Conservation (phyloP, 2,797 vertebrate species). For the Pantherophis vulpinus region DNA sequence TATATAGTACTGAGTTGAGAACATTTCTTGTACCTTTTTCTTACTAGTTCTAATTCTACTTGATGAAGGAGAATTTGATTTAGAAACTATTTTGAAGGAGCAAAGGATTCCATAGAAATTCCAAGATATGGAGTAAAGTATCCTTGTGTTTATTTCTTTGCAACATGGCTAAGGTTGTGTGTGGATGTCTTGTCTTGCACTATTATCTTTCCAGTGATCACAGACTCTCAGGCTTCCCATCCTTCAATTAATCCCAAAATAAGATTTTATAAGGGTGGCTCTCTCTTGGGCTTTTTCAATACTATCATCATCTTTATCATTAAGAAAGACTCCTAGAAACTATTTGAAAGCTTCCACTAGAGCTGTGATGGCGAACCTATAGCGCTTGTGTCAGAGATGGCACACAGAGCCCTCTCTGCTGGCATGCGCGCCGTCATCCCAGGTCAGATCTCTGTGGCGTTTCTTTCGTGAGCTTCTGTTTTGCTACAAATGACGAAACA, state of each 20-base stretch:
- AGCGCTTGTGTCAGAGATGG: no score
- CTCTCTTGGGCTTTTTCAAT: background rate
- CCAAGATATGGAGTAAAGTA: background rate
- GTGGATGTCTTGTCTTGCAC: background rate
- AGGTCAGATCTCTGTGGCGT: no score
- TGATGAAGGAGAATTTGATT: background rate
- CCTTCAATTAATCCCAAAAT: background rate
- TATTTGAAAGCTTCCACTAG: background rate
- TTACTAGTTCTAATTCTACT: background rate
- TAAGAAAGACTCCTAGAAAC: no score
- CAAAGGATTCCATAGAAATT: background rate
- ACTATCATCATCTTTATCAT: background rate
- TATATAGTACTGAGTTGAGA: background rate
- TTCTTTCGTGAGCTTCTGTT: no score
- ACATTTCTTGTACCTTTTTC: background rate
- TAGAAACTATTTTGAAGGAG: background rate
- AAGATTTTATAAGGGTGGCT: background rate
- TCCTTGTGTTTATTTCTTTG: background rate
- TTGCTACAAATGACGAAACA: no score
- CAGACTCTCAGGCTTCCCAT: background rate
- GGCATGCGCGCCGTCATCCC: no score
- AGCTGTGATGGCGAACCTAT: no score
- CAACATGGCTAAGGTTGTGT: background rate
- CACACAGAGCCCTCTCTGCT: no score
- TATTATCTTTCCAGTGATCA: background rate